Evolutionary conservation across 2,797 vertebrate species (phyloP).

Genomic region (Pyrocephalus nanus): DNA sequence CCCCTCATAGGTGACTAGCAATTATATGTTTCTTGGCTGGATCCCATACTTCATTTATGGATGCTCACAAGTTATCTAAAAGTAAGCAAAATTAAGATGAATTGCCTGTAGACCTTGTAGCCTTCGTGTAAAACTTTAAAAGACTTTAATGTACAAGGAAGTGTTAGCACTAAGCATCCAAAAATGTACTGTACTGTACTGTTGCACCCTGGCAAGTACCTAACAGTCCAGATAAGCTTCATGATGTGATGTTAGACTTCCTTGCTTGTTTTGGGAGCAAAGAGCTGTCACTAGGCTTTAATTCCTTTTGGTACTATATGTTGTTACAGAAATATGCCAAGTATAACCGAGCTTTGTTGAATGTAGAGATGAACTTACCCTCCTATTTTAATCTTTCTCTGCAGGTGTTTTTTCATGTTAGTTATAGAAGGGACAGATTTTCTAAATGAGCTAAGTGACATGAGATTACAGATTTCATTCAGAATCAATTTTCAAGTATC

Average conservation of each 20-base stretch:
- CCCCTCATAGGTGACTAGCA: neutral
- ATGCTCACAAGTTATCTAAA: neutral
- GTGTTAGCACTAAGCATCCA: neutral
- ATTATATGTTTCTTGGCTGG: neutral
- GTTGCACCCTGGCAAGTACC: neutral
- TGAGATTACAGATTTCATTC: neutral
- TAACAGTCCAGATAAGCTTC: neutral
- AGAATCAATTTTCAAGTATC: neutral
- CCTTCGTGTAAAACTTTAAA: neutral
- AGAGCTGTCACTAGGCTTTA: neutral
- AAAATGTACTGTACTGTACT: neutral
- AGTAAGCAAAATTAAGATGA: neutral
- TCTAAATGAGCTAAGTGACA: neutral
- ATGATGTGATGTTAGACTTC: neutral
- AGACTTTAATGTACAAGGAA: neutral
- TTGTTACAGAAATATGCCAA: neutral
- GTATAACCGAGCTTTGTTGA: neutral
- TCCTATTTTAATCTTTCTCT: neutral
- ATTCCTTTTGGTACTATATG: neutral
- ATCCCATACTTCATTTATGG: slow-evolving; percentile 6
- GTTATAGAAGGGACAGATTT: neutral
- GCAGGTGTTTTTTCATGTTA: neutral
- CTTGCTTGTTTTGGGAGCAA: neutral
- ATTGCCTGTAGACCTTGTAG: neutral
- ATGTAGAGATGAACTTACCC: neutral